Evolutionary conservation across 2,113 vertebrate species (phyloP).

Genomic region (Coregonus clupeaformis): DNA sequence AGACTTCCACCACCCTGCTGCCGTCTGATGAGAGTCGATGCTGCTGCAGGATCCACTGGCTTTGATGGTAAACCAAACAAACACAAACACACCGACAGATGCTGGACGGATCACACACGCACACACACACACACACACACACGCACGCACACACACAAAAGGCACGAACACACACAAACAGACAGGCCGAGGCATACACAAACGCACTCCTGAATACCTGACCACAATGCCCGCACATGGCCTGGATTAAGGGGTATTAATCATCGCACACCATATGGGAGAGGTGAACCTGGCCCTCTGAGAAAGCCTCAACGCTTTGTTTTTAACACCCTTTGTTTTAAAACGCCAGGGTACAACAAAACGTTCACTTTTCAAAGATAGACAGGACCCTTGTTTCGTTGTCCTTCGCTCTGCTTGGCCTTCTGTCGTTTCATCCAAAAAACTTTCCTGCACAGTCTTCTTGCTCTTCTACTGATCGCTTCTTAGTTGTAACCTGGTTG

Average conservation of each 20-base stretch:
- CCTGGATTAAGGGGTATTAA: too few relatives aligned
- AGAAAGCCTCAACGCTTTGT: background rate
- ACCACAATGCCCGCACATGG: too few relatives aligned
- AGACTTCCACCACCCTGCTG: slow-evolving; percentile 40
- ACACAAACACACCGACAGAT: slow-evolving; percentile 2
- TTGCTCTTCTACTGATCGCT: too few relatives aligned
- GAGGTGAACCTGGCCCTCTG: background rate
- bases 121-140: slow-evolving; percentile 12
- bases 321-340: too few relatives aligned
- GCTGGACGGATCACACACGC: slow-evolving; percentile 3
- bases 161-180: background rate
- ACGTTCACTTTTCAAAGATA: background rate
- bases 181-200: background rate
- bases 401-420: too few relatives aligned
- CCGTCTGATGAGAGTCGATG: slow-evolving; percentile 29
- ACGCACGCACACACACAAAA: slow-evolving; percentile 6
- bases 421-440: too few relatives aligned
- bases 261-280: too few relatives aligned
- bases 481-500: too few relatives aligned
- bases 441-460: too few relatives aligned
- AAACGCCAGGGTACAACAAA: too few relatives aligned
- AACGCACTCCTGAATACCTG: background rate
- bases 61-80: slow-evolving; percentile 11
- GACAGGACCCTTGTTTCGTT: background rate
- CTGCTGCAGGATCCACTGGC: slow-evolving; percentile 2